Conservation (phyloP, 2,113 vertebrate genomes). For the Sphaerodactylus townsendi region DNA sequence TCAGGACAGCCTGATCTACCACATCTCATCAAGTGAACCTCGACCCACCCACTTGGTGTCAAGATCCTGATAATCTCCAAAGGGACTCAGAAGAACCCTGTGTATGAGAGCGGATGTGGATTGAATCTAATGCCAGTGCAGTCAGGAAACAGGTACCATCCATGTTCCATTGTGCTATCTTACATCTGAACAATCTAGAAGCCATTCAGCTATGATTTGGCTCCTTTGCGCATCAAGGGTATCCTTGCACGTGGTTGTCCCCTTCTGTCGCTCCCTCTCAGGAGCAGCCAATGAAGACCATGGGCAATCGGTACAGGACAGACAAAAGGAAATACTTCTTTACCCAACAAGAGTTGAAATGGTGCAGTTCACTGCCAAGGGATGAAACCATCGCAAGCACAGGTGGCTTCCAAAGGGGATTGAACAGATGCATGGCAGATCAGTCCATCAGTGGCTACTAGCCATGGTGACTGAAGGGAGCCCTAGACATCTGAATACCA, state of each 20-base stretch:
- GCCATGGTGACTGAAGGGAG: too few species aligned
- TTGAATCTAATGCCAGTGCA: neutral
- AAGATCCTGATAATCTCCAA: neutral
- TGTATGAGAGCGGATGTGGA: neutral
- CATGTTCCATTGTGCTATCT: neutral
- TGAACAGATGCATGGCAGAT: too few species aligned
- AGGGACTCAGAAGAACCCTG: too few species aligned
- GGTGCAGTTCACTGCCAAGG: too few species aligned
- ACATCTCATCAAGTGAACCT: neutral
- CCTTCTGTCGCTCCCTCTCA: neutral
- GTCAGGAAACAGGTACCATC: neutral
- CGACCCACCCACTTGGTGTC: neutral
- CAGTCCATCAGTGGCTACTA: too few species aligned
- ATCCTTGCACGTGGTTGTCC: neutral
- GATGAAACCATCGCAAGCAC: too few species aligned
- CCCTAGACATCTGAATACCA: too few species aligned
- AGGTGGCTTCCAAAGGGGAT: too few species aligned
- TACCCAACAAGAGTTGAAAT: too few species aligned
- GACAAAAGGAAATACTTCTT: too few species aligned
- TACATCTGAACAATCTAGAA: neutral
- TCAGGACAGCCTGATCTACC: neutral
- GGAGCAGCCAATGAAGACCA: neutral
- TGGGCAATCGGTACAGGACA: too few species aligned
- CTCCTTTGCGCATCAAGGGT: neutral
- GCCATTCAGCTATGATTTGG: neutral